A percentile compares a stretch with the other conserved stretches of the same genome.
These are phyloP conservation scores for Belonocnema kinseyi DNA, from an alignment of 1,140 invertebrate genomes.

Conservation along the genomic window DNA sequence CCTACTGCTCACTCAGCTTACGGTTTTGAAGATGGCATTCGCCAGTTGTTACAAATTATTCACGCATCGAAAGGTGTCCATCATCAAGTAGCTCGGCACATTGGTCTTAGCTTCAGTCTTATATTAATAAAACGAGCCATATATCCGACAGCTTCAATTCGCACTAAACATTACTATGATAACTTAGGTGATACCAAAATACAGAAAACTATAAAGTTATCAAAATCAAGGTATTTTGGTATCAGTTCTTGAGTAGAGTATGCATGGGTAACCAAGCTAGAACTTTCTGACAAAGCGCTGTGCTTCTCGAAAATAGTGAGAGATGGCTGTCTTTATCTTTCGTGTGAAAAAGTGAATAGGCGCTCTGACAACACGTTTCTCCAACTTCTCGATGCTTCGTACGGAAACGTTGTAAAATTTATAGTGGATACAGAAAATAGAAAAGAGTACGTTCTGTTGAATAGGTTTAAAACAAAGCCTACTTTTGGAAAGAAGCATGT, in stretches of 20 bases:
- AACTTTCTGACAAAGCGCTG: too few species aligned
- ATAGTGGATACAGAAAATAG: too few species aligned
- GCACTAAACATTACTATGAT: neutral
- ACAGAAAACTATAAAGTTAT: neutral
- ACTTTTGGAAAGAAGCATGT: too few species aligned
- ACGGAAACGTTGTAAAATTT: too few species aligned
- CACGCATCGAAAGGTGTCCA: too few species aligned
- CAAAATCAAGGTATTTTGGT: neutral
- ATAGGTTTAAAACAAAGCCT: too few species aligned
- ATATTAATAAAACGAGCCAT: slow-evolving; percentile 17
- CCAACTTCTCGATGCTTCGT: too few species aligned
- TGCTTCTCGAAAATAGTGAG: too few species aligned
- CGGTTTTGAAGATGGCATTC: slow-evolving; percentile 45
- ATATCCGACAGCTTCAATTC: neutral
- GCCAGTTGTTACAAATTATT: slow-evolving; percentile 37
- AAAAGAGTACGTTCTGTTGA: too few species aligned
- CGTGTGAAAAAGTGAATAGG: too few species aligned
- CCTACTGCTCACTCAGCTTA: slow-evolving; percentile 42
- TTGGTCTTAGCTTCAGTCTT: neutral
- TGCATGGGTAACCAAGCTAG: neutral
- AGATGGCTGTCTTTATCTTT: too few species aligned
- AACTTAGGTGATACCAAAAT: neutral
- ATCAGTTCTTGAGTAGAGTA: neutral
- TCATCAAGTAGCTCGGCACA: slow-evolving; percentile 37
- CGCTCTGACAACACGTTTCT: too few species aligned